Evolutionary conservation across 2,113 vertebrate genomes (phyloP), one percentile per base, ranked within the genome.

Genomic region (Takifugu bimaculatus): DNA sequence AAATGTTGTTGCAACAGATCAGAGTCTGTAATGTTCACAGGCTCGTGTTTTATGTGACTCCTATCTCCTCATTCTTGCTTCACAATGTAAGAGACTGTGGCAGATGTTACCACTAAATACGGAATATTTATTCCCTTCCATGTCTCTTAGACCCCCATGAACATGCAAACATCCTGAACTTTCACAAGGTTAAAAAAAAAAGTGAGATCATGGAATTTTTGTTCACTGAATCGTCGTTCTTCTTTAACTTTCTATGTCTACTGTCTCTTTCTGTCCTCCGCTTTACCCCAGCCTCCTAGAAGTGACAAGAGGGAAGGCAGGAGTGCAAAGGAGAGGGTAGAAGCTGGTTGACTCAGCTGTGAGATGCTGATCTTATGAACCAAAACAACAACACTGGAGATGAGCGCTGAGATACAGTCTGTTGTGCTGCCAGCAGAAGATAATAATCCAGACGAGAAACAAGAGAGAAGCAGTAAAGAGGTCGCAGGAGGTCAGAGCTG

Each of bases 321-420:
- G 44, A 64, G 43, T 50, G 54, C 0, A 13, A 39, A 43, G 60
- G 27, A 70, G 48, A 20, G 78, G 27, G 56, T 13, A 53, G 27
- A 65, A 70, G 57, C 43, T 10, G 74, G 85, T 87, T 88, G 87
- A 86, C 79, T 88, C 90, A 90, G 90, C 86, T 89, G 89, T 55
- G 78, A 69, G 71, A 54, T 75, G 67, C 70, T 79, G 75, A 80
- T 78, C 82, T 82, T 77, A 75, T 70, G 70, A 75, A 84, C 48
- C 55, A 60, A 75, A 86, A 86, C 79, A 83, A 82, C 75, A 86
- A 77, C 79, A 87, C 50, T 28, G 59, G 60, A 70, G 78, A 63
- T 60, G 58, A 72, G 62, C 72, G 45, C 62, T 63, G 52, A 60
- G 63, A 75, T 70, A 52, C 49, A 56, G 60, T 63, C 13, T 54